Evolutionary conservation across 1,140 invertebrate species (phyloP), one percentile per base, ranked within the genome.

Genomic region (Luehdorfia chinensis): DNA sequence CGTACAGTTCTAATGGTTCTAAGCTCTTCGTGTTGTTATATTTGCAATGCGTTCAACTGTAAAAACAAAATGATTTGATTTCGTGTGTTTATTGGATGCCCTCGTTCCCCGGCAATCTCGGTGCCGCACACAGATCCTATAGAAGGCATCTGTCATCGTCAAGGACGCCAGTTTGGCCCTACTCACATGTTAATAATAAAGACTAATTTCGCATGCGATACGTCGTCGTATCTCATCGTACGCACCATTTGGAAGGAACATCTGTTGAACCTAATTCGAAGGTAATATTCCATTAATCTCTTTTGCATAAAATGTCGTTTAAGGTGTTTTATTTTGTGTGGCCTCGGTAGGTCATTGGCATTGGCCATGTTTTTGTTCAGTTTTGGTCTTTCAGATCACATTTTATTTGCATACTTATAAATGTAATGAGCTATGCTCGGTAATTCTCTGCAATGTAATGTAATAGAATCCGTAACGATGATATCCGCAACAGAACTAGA

Each of bases 21-120:
- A 19, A 47, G 18, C 21, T 61, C 58, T 66, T 8, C 33, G n/a
- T 5, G 36, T 36, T 41, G 52, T 62, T 60, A 56, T 62, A 62
- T 62, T 66, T 50, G 59, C 47, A 47, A 59, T 55, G 49, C 30
- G 44, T 48, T 21, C 11, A 46, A 46, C 50, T 55, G 56, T 55
- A 56, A 62, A 66, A 66, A 56, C 52, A 60, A 57, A 55, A 61
- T 53, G 50, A 49, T 62, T 60, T 55, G 55, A 55, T 65, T 65
- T 61, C 37, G 46, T 58, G 43, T 55, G 58, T 65, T 65, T 57
- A 53, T 52, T 47, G 36, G 37, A 41, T 45, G 50, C 50, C 47
- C 47, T 43, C 15, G 25, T 43, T 43, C 25, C 9, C 12, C 27
- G 14, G 13, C 37, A 18, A 43, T 30, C 39, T 30, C 13, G 16